Evolutionary conservation across 2,113 vertebrate genomes (phyloP), one percentile per base, ranked within the genome.

Genomic region (Calonectris borealis): DNA sequence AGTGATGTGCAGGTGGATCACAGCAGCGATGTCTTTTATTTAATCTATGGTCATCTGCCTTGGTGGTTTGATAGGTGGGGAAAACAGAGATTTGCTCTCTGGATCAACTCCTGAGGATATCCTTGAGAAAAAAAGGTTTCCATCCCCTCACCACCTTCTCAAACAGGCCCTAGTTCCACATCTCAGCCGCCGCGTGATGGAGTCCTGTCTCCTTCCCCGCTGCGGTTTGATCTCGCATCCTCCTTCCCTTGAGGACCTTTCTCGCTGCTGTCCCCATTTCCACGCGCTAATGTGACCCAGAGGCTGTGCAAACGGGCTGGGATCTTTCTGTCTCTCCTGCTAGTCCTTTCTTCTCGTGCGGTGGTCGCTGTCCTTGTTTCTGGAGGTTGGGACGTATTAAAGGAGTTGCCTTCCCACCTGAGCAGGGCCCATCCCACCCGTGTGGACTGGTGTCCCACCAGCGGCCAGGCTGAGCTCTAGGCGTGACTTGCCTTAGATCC

Each of bases 251-350:
- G 94, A 88, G 94, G 89, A 38, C 54, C 36, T 38, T 76, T 76
- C 84, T 76, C 83, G 82, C 79, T 86, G 94, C 83, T 93, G 96
- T 83, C 95, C 96, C 38, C 76, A 0, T 94, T 97, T 96, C 88
- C 69, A 22, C 64, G 83, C 2, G 7, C 79, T 95, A 61, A 70
- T 80, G 54, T 70, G 94, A 93, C 92, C 83, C 60, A 85, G 92
- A 78, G 93, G 79, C 93, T 10, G 3, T 60, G 38, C 57, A n/a
- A 48, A 51, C 1, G 8, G 85, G 36, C 71, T 92, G 79, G 36
- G 55, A 64, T 73, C 70, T 86, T 64, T 87, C 62, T 80, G 77
- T 8, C 52, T 93, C 31, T 93, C 40, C 68, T 62, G 38, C 26
- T 27, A 6, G 42, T 34, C 61, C 25, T 60, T 31, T 13, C 62